Base-by-base conservation (phyloP, 2,113 vertebrate species). In the Ctenodactylus gundi region DNA sequence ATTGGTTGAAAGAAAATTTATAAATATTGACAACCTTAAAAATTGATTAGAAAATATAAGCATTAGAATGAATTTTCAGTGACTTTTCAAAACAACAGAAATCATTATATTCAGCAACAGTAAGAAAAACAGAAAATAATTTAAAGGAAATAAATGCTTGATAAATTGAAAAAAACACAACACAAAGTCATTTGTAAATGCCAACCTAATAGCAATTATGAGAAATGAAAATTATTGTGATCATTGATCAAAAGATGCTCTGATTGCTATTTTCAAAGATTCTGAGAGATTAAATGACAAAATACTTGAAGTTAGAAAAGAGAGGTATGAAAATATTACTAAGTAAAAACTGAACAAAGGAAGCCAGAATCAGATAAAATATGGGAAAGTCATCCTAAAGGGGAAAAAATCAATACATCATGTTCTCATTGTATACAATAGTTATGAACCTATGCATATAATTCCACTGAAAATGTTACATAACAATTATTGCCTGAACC, bases 201-300 rank as follows among this genome's bases (percentile, higher is more conserved):
- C 7, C 53, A 68, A n/a, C 55, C 34, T 67, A 77, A 44, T 21
- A 68, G 7, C 39, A 87, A 60, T 49, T 53, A 81, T 31, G 60
- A 55, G 14, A 87, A 88, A 49, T 34, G 20, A 39, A 80, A 75
- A 85, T 90, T 18, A 10, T 27, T 36, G 23, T 83, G 39, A 81
- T 31, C 23, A 87, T 2, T 76, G 75, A 77, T 72, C 11, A 90
- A 92, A 95, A 83, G 39, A 65, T 15, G 23, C 29, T 44, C n/a
- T 73, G 17, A 49, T 21, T 58, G 4, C 21, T 60, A 8, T 81
- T 57, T 91, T 36, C 57, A 57, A 82, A 95, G 3, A 64, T 68
- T 49, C 29, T 68, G 34, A 73, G 83, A 55, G 73, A 87, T 57
- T 86, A 92, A 91, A 93, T 15, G 87, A 41, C 4, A 89, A 73